Conservation (phyloP, 2,113 vertebrate genomes). For the Takifugu flavidus region DNA sequence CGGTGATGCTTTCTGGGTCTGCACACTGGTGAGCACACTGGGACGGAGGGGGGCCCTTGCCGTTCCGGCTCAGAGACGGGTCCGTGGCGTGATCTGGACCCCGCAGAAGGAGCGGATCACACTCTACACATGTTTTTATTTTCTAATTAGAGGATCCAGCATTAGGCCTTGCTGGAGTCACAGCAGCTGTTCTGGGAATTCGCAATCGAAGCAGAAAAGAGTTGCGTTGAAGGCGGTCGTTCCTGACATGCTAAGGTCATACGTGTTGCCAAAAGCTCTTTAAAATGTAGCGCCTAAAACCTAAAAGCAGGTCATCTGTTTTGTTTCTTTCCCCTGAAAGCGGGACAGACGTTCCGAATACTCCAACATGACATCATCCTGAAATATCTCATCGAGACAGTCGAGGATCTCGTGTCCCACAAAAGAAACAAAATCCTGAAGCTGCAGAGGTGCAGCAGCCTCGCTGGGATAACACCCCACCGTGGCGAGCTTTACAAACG, state of each 20-base stretch:
- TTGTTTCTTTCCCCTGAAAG: background rate
- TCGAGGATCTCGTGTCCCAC: constrained; percentile 20
- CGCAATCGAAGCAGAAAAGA: background rate
- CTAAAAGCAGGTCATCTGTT: background rate
- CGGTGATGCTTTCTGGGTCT: constrained; percentile 44
- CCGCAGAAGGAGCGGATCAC: constrained; percentile 41
- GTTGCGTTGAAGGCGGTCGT: constrained; percentile 7
- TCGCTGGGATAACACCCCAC: constrained; percentile 27
- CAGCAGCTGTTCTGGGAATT: constrained; percentile 34
- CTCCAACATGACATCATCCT: background rate
- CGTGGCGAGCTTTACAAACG: constrained; percentile 33
- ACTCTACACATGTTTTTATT: constrained; percentile 32
- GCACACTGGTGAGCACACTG: constrained; percentile 12
- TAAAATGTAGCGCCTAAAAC: no score
- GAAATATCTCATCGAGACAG: background rate
- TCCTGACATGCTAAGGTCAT: constrained; percentile 4
- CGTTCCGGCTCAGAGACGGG: constrained; percentile 29
- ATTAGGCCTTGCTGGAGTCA: constrained; percentile 45
- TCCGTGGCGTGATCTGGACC: constrained; percentile 19
- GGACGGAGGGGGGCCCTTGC: constrained; percentile 3
- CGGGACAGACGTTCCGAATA: background rate
- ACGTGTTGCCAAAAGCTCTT: background rate
- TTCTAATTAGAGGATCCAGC: constrained; percentile 35
- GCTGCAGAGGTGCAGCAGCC: constrained; percentile 25
- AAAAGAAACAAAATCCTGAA: constrained; percentile 30